phyloP scores from a whole-genome alignment of 1,140 invertebrate genomes.

The Sarcophaga peregrina region DNA sequence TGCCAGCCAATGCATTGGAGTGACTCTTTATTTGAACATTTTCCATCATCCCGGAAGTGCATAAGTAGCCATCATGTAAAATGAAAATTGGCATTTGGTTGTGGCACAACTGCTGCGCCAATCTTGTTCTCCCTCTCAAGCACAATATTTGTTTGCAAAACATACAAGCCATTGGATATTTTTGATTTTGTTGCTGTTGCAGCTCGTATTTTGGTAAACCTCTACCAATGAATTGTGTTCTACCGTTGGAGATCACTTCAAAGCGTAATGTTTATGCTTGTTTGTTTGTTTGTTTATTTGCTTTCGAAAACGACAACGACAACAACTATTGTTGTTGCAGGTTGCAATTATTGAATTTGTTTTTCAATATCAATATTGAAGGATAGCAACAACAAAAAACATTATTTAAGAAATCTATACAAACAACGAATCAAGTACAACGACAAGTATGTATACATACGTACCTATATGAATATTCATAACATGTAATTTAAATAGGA shows the following conservation, averaged over 20 bases:
- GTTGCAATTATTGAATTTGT: constrained; percentile 28
- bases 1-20: background rate
- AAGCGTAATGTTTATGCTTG: no score
- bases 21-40: constrained; percentile 32
- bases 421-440: no score
- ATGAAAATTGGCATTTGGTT: constrained; percentile 47
- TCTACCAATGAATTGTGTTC: no score
- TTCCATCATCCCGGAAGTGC: constrained; percentile 47
- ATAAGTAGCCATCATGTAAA: constrained; percentile 48
- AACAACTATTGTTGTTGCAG: background rate
- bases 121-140: background rate
- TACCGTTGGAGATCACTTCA: no score
- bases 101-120: constrained; percentile 38
- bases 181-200: background rate
- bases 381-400: no score
- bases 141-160: no score
- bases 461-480: constrained; percentile 25
- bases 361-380: background rate
- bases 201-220: background rate
- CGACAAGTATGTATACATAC: no score
- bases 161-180: background rate
- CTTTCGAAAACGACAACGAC: no score
- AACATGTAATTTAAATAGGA: constrained; percentile 32
- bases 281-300: no score
- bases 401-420: no score